phyloP scores from a whole-genome alignment of 2,888 invertebrate species.

The Sclerodermus sp. region DNA sequence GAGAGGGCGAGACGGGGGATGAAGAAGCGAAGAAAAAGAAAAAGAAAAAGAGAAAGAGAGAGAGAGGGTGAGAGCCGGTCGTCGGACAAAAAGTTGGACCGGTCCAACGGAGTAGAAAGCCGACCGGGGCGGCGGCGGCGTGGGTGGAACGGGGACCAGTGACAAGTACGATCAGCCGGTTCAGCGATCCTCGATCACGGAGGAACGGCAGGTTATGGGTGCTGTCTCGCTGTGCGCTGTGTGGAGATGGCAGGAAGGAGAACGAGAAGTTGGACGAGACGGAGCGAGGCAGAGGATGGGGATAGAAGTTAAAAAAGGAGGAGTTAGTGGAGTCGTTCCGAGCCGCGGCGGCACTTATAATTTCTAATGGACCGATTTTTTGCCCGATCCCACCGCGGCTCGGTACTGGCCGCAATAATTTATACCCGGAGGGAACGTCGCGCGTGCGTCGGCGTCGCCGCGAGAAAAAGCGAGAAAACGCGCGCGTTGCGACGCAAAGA shows the following conservation, averaged over 20 bases:
- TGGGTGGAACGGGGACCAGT: slow-evolving; percentile 35
- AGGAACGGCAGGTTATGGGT: too few relatives aligned
- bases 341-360: slow-evolving; percentile 26
- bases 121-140: slow-evolving; percentile 17
- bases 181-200: slow-evolving; percentile 13
- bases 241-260: too few relatives aligned
- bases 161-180: slow-evolving; percentile 34
- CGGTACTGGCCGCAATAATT: slow-evolving; percentile 20
- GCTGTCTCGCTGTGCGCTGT: too few relatives aligned
- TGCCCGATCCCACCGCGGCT: slow-evolving; percentile 6
- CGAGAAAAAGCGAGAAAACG: slow-evolving; percentile 23
- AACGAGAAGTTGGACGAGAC: slow-evolving; percentile 8
- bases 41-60: slow-evolving; percentile 1
- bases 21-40: slow-evolving; percentile 1
- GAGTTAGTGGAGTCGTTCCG: background rate
- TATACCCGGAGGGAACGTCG: slow-evolving; percentile 23
- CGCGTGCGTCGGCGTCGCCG: slow-evolving; percentile 21
- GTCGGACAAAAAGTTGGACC: slow-evolving; percentile 30
- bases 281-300: slow-evolving; percentile 1
- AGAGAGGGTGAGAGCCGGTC: background rate
- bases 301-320: too few relatives aligned
- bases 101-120: slow-evolving; percentile 20
- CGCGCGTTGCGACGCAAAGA: background rate
- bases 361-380: slow-evolving; percentile 31
- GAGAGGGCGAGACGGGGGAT: too few relatives aligned